These are phyloP conservation scores for Anhinga anhinga DNA, from an alignment of 2,113 vertebrate genomes.

Conservation along the genomic window DNA sequence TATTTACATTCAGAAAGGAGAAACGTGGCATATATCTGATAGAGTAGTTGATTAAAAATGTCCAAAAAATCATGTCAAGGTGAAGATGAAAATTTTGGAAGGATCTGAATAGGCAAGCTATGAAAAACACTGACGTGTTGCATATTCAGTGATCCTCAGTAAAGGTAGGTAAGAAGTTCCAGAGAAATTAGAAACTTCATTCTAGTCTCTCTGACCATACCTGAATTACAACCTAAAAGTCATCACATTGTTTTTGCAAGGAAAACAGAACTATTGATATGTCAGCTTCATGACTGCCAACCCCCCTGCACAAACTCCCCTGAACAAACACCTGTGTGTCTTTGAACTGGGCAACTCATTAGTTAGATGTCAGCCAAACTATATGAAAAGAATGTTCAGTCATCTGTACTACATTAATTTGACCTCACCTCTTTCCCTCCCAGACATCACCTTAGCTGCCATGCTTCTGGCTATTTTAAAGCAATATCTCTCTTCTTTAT, in stretches of 20 bases:
- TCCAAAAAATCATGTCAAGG: not conserved
- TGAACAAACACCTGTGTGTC: not conserved
- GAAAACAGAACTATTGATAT: not conserved
- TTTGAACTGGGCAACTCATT: not conserved
- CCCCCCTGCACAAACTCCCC: fast-evolving
- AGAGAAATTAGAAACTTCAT: not conserved
- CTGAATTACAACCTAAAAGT: not conserved
- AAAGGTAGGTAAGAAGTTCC: not conserved
- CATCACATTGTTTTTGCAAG: not conserved
- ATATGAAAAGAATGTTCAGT: not conserved
- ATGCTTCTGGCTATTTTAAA: not conserved
- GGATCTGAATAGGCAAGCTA: not conserved
- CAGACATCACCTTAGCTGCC: not conserved
- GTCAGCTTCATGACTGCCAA: not conserved
- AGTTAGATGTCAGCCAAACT: not conserved
- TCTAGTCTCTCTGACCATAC: not conserved
- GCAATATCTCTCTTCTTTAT: not conserved
- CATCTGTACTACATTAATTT: not conserved
- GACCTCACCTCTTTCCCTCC: not conserved
- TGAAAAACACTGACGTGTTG: not conserved
- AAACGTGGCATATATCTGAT: not conserved
- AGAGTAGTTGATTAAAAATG: not conserved
- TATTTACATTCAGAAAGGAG: not conserved
- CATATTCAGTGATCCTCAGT: not conserved
- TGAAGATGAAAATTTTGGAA: not conserved